A percentile compares a stretch with the other conserved stretches of the same genome.
These are phyloP conservation scores for Chrysodeixis includens DNA, from an alignment of 2,888 invertebrate genomes.

Conservation along the genomic window DNA sequence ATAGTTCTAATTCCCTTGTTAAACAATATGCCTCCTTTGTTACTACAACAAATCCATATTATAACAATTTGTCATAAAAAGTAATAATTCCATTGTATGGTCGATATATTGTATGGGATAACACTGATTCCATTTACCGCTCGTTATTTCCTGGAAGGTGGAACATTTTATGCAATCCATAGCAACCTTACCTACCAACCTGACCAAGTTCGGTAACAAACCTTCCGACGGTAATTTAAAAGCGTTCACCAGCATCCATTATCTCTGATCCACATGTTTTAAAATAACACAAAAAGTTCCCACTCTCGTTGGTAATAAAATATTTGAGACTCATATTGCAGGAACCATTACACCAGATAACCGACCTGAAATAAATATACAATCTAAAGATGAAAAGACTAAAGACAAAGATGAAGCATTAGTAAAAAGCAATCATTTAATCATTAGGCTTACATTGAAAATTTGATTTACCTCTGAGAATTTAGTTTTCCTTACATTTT, in stretches of 20 bases:
- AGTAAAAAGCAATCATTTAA: neutral
- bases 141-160: neutral
- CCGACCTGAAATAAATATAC: neutral
- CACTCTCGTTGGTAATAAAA: neutral
- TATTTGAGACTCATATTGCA: neutral
- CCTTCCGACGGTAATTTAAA: constrained; percentile 5
- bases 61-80: neutral
- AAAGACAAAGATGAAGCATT: neutral
- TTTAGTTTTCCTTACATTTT: constrained; percentile 14
- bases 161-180: neutral
- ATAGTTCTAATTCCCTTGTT: neutral
- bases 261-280: neutral
- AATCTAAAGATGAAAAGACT: neutral
- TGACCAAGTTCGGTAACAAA: constrained; percentile 1
- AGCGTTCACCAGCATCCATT: constrained; percentile 2
- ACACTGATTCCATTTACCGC: neutral
- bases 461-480: constrained; percentile 15
- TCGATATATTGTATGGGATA: neutral
- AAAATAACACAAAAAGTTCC: neutral
- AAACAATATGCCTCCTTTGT: neutral
- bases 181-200: neutral
- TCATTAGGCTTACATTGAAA: neutral
- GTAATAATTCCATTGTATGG: neutral
- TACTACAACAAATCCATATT: neutral
- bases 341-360: neutral